phyloP scores from a whole-genome alignment of 92 coral and sea anemone species.

The Palythoa grandis region DNA sequence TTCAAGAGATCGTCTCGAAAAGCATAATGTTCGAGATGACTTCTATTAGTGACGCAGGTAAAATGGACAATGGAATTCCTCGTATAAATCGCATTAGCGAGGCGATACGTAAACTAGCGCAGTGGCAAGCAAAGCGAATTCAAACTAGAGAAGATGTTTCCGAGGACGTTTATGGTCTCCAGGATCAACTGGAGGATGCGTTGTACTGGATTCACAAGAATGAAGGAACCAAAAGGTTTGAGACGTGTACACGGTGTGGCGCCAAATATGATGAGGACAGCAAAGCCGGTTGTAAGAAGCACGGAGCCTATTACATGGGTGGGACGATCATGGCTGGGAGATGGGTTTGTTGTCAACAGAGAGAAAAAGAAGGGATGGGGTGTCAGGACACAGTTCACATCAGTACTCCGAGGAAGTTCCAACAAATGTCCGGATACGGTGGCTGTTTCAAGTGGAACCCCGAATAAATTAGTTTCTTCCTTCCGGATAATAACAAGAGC shows the following conservation, averaged over 20 bases:
- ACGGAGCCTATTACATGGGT: constrained; percentile 79
- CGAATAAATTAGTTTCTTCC: neutral
- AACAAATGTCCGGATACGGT: constrained; percentile 60
- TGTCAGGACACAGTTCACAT: constrained; percentile 65
- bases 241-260: constrained; percentile 79
- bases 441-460: constrained; percentile 77
- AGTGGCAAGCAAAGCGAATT: constrained; percentile 60
- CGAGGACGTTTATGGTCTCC: constrained; percentile 70
- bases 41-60: constrained; percentile 61
- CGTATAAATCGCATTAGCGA: constrained; percentile 77
- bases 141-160: constrained; percentile 64
- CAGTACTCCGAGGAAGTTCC: constrained; percentile 51
- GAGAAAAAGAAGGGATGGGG: constrained; percentile 74
- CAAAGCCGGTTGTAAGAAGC: constrained; percentile 69
- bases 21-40: constrained; percentile 66
- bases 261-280: constrained; percentile 66
- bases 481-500: neutral
- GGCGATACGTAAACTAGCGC: constrained; percentile 67
- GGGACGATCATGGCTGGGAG: constrained; percentile 80
- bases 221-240: constrained; percentile 65
- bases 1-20: constrained; percentile 66
- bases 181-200: constrained; percentile 74
- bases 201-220: constrained; percentile 63
- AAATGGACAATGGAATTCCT: constrained; percentile 73
- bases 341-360: constrained; percentile 86